Base-by-base conservation (phyloP, 2,888 invertebrate species). In the Sericinus montela region DNA sequence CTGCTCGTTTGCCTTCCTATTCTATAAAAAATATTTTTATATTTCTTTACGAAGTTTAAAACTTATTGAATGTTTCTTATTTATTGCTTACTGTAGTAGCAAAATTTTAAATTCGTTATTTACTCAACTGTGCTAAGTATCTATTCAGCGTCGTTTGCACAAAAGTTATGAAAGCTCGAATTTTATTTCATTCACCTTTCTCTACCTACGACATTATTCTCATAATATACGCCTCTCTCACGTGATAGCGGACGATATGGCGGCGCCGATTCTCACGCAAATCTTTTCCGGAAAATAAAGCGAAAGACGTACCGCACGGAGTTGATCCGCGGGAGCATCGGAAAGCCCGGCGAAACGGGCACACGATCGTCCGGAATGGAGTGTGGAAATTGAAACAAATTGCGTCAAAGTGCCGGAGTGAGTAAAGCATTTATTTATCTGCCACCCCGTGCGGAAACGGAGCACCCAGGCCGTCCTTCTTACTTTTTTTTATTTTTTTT, bases 311-410 rank as follows among this genome's bases (percentile, higher is more conserved):
- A 50, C 41, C 36, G 36, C 41, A 32, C 30, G n/a, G 29, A 29
- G 47, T 41, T 42, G 44, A 48, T 45, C 48, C 48, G 29, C 40
- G 40, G 37, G 32, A 48, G 36, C 30, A 45, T 40, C 36, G 40
- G n/a, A 38, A 39, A 35, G 36, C 40, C 38, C 45, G 34, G 37
- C 38, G 23, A 48, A 48, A 42, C 43, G 41, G 45, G 29, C 42
- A 56, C 42, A 56, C 59, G 53, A 62, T 67, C 55, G 54, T 50
- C 51, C 58, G 53, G 63, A 64, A 60, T 55, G 58, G 58, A 50
- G 52, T 53, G 53, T 53, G 60, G 64, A 61, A 64, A 72, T 77
- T 73, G 75, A 72, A 68, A 76, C 69, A 72, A 74, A 78, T 76
- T 65, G 72, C 63, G 63, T 59, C 61, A 57, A 63, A 70, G 62